Evolutionary conservation across 2,888 invertebrate genomes (phyloP).

Genomic region (Sinelater perroti): DNA sequence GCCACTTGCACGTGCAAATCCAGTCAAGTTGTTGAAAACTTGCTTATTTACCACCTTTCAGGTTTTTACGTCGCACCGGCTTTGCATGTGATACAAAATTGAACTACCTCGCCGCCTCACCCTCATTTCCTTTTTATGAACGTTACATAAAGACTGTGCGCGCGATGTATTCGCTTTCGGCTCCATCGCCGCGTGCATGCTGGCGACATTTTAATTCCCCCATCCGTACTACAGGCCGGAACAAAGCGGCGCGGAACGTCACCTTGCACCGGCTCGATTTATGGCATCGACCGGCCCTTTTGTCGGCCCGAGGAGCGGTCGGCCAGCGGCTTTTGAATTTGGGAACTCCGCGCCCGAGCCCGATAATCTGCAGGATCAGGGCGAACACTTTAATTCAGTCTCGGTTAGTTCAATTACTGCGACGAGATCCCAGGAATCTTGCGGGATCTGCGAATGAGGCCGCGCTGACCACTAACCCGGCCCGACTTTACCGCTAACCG

Average conservation of each 20-base stretch:
- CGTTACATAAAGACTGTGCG: slow-evolving; percentile 41
- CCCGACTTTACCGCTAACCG: slow-evolving; percentile 53
- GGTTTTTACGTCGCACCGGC: slow-evolving; percentile 48
- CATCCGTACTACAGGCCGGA: neutral
- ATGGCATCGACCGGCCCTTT: neutral
- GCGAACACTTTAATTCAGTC: slow-evolving; percentile 27
- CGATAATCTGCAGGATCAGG: slow-evolving; percentile 20
- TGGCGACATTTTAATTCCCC: slow-evolving; percentile 31
- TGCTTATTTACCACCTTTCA: slow-evolving; percentile 59
- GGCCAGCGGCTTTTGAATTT: neutral
- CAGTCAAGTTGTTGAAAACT: slow-evolving; percentile 56
- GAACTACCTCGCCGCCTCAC: slow-evolving; percentile 56
- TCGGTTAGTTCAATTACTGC: slow-evolving; percentile 40
- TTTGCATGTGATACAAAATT: slow-evolving; percentile 54
- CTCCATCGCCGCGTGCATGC: slow-evolving; percentile 17
- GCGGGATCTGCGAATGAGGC: slow-evolving; percentile 49
- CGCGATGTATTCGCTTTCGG: slow-evolving; percentile 30
- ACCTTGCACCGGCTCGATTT: too few relatives aligned
- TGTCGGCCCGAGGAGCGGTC: neutral
- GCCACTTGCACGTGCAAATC: slow-evolving; percentile 55
- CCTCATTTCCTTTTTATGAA: slow-evolving; percentile 53
- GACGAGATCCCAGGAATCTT: slow-evolving; percentile 46
- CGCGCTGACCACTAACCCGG: slow-evolving; percentile 54
- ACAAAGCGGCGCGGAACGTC: neutral
- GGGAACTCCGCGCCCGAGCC: slow-evolving; percentile 5